Evolutionary conservation across 1,140 invertebrate species (phyloP).

Genomic region (Neodiprion fabricii): DNA sequence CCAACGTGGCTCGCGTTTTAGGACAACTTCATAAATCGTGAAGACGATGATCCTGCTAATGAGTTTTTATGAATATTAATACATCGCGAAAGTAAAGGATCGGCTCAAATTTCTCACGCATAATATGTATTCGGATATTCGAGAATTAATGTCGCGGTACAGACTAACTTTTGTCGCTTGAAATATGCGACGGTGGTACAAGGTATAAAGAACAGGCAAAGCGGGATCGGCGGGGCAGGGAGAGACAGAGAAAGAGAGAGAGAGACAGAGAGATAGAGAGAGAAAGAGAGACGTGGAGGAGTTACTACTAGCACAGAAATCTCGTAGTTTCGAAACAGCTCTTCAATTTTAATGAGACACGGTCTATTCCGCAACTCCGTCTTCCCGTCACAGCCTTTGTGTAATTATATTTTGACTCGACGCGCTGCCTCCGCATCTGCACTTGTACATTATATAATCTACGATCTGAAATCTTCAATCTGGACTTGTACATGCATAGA

Average conservation of each 20-base stretch:
- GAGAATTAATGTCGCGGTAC: not conserved
- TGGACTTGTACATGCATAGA: not conserved
- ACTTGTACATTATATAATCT: not conserved
- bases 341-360: conserved; percentile 63
- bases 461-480: not conserved
- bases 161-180: conserved; percentile 3
- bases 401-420: conserved; percentile 63
- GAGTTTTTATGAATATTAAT: not conserved
- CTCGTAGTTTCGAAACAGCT: conserved; percentile 60
- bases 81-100: not conserved
- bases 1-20: not conserved
- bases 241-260: conserved; percentile 12
- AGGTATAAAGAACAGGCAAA: not conserved
- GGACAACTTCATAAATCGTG: not conserved
- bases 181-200: too few species aligned
- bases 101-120: not conserved
- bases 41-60: not conserved
- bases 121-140: not conserved
- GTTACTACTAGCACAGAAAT: conserved; percentile 57
- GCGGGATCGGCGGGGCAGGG: conserved; percentile 1
- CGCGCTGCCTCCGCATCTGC: conserved; percentile 25
- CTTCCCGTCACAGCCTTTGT: conserved; percentile 57
- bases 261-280: conserved; percentile 29
- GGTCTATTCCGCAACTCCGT: conserved; percentile 57
- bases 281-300: conserved; percentile 39